phyloP scores from a whole-genome alignment of 2,113 vertebrate genomes.

The Phylloscopus whistleri region DNA sequence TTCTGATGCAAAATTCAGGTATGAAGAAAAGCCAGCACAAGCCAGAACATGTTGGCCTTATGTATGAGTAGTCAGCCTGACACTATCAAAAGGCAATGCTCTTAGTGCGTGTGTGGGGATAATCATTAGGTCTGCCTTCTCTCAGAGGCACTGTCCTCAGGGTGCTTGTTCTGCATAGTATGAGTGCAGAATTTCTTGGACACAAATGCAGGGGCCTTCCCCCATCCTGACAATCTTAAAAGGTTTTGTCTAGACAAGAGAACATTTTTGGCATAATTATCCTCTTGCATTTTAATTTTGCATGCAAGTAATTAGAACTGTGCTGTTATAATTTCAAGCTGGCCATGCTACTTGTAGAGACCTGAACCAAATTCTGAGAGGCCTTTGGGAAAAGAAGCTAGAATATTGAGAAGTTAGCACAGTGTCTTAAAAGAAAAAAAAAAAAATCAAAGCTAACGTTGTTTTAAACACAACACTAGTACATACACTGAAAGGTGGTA shows the following conservation, averaged over 20 bases:
- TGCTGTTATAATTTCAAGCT: neutral
- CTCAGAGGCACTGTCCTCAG: neutral
- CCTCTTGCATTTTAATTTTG: constrained; percentile 35
- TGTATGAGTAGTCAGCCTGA: neutral
- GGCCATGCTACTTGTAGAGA: neutral
- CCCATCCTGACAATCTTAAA: neutral
- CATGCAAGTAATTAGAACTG: constrained; percentile 43
- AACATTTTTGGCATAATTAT: constrained; percentile 6
- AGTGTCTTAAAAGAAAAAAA: neutral
- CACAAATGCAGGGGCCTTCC: neutral
- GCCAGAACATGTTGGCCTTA: neutral
- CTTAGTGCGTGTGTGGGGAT: neutral
- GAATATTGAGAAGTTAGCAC: neutral
- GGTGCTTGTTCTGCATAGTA: neutral
- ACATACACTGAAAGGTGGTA: neutral
- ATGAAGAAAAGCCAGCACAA: neutral
- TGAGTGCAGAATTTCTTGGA: neutral
- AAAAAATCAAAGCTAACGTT: neutral
- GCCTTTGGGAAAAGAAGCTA: neutral
- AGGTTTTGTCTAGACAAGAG: constrained; percentile 47
- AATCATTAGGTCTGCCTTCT: neutral
- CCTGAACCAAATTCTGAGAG: constrained; percentile 10
- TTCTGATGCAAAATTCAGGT: neutral
- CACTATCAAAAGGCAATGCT: neutral
- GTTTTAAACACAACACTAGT: neutral